Base-by-base conservation (phyloP, 2,797 vertebrate genomes). In the Xenentodon cancila region DNA sequence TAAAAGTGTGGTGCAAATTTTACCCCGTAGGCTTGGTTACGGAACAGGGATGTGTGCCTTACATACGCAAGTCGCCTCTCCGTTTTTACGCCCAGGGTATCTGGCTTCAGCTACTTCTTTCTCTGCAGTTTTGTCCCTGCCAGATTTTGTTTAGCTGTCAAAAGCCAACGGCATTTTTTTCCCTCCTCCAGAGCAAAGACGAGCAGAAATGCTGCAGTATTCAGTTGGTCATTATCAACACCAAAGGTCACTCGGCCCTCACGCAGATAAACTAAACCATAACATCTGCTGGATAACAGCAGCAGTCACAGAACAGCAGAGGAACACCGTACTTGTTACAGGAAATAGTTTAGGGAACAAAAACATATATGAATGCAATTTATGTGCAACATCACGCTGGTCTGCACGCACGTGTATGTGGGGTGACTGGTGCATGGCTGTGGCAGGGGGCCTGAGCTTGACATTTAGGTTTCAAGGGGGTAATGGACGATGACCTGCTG, bases 401-500 rank as follows among this genome's bases (percentile, higher is more conserved):
- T 37, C 9, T 71, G 71, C 22, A n/a, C 68, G 34, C 7, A n/a
- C 42, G 7, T 49, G 34, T 47, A 17, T 53, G 67, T 15, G 43
- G 56, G 58, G 69, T 2, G 61, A 53, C 70, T 87, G 82, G 90
- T 81, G 75, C 91, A 93, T 91, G 90, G 75, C 74, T 86, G 45
- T 81, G 84, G 85, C 84, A 40, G 82, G 91, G 80, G 85, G 88
- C 84, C 44, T 9, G 11, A 43, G 80, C 73, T 79, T 88, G 87
- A 92, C 92, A 88, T 90, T 87, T 89, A 79, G 85, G 87, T 81
- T 87, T 89, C 89, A 84, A 86, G 86, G 66, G 79, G 88, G 88
- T 93, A 93, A 93, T 92, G 91, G 86, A 90, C 61, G 57, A 37
- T 90, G 92, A 91, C 92, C 92, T 73, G 69, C 47, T 13, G 70